These are phyloP conservation scores for Homarus americanus DNA, from an alignment of 1,140 invertebrate species.

Conservation along the genomic window DNA sequence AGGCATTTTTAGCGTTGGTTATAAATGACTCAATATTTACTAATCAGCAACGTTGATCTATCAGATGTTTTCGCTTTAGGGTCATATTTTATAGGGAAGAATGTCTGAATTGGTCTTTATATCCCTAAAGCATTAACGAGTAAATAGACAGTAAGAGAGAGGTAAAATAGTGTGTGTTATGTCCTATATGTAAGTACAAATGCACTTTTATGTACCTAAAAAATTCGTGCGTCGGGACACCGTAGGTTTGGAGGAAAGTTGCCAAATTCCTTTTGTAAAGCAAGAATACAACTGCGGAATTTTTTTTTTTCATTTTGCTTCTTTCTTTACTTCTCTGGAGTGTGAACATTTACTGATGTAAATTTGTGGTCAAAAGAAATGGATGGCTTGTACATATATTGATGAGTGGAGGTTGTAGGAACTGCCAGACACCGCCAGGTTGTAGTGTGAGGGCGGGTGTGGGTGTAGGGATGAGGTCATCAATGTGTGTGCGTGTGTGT, in stretches of 20 bases:
- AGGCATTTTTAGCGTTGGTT: background rate
- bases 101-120: background rate
- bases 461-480: slow-evolving; percentile 33
- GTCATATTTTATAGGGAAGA: background rate
- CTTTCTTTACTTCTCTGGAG: background rate
- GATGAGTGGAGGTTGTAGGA: background rate
- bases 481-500: slow-evolving; percentile 8
- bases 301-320: background rate
- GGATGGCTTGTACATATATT: background rate
- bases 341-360: background rate
- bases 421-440: background rate
- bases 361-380: background rate
- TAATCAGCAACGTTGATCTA: slow-evolving; percentile 41
- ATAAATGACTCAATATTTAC: slow-evolving; percentile 43
- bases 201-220: background rate
- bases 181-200: background rate
- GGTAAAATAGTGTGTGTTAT: background rate
- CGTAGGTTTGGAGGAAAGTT: slow-evolving; percentile 14
- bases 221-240: slow-evolving; percentile 20
- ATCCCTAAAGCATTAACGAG: too few species aligned
- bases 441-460: background rate
- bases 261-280: slow-evolving; percentile 42
- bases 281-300: slow-evolving; percentile 33
- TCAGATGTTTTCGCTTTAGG: slow-evolving; percentile 36
- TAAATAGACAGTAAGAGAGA: background rate